Conservation (phyloP, 1,140 invertebrate genomes). For the Panagrolaimus sp. region DNA sequence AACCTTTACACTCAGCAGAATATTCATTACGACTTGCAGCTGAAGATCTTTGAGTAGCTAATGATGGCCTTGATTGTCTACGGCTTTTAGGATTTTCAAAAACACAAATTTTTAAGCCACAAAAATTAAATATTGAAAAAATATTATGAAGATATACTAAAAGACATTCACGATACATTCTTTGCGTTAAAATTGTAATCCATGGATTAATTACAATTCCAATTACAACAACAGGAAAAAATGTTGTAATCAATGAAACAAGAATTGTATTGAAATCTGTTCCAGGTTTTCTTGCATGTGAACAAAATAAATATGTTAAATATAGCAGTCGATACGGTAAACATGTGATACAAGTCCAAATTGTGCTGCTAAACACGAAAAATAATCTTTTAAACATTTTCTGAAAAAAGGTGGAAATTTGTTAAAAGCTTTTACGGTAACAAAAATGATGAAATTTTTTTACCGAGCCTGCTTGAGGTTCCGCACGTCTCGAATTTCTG, state of each 20-base stretch:
- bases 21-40: conserved; percentile 5
- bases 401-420: conserved; percentile 42
- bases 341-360: conserved; percentile 56
- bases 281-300: neutral
- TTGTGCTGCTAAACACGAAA: conserved; percentile 53
- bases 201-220: conserved; percentile 53
- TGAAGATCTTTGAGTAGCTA: conserved; percentile 9
- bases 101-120: neutral
- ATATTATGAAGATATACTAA: conserved; percentile 4
- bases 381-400: conserved; percentile 53
- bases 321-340: conserved; percentile 52
- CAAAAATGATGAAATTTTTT: neutral
- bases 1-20: neutral
- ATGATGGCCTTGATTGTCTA: neutral
- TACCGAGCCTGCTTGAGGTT: conserved; percentile 36
- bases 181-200: conserved; percentile 44
- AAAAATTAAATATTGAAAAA: neutral
- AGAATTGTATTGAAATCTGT: conserved; percentile 17
- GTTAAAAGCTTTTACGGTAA: neutral
- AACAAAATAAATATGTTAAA: conserved; percentile 29
- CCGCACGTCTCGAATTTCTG: conserved; percentile 41
- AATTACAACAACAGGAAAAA: conserved; percentile 46
- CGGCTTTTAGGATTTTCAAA: neutral
- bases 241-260: conserved; percentile 28
- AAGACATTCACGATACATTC: conserved; percentile 8